Conservation (phyloP, 1,140 invertebrate species). For the Trichoplusia ni region DNA sequence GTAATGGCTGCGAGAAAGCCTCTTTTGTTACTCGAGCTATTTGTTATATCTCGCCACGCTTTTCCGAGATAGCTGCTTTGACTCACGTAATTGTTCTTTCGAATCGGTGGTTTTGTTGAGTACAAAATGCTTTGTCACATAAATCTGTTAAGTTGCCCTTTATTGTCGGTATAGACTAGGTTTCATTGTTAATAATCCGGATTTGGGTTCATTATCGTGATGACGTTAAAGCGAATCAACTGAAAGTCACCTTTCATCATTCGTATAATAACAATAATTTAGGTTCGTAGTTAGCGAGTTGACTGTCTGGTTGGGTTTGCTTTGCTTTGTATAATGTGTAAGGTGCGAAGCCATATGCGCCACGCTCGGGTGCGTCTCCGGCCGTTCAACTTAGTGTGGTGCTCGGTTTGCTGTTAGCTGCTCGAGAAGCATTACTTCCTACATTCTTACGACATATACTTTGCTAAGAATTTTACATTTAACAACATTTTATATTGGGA, state of each 20-base stretch:
- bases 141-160: slow-evolving; percentile 69
- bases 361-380: slow-evolving; percentile 65
- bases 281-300: neutral
- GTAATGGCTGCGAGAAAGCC: slow-evolving; percentile 79
- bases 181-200: slow-evolving; percentile 62
- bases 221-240: slow-evolving; percentile 37
- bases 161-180: slow-evolving; percentile 42
- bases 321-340: slow-evolving; percentile 31
- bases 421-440: slow-evolving; percentile 66
- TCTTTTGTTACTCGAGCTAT: slow-evolving; percentile 76
- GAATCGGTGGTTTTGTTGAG: slow-evolving; percentile 74
- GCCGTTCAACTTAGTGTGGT: slow-evolving; percentile 72
- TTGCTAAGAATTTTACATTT: slow-evolving; percentile 4
- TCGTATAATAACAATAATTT: neutral
- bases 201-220: slow-evolving; percentile 62
- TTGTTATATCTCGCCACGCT: slow-evolving; percentile 76
- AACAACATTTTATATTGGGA: neutral
- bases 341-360: slow-evolving; percentile 57
- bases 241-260: slow-evolving; percentile 38
- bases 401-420: slow-evolving; percentile 63
- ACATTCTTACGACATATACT: slow-evolving; percentile 44
- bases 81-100: slow-evolving; percentile 79
- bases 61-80: slow-evolving; percentile 74
- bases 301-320: neutral
- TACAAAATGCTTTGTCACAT: slow-evolving; percentile 77